phyloP scores from a whole-genome alignment of 2,888 invertebrate genomes.

The Callyntrura guangdongensis region DNA sequence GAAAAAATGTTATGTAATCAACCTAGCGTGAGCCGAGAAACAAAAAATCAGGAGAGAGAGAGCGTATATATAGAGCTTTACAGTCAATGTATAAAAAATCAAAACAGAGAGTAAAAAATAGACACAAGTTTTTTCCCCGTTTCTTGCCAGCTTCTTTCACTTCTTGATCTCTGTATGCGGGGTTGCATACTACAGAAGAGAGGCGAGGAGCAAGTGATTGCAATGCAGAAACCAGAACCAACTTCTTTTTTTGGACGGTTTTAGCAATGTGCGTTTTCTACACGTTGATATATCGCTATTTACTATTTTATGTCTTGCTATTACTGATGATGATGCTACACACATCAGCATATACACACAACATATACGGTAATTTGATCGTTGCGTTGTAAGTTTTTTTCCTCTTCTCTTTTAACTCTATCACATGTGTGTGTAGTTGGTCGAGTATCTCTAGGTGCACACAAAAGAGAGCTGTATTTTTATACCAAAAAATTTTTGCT shows the following conservation, averaged over 20 bases:
- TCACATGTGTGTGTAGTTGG: constrained; percentile 10
- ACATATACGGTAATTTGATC: constrained; percentile 45
- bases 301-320: constrained; percentile 66
- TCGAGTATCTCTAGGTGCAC: neutral
- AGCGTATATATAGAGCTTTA: constrained; percentile 16
- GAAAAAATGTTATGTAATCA: constrained; percentile 74
- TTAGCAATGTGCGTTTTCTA: constrained; percentile 76
- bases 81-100: constrained; percentile 82
- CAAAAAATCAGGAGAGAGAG: constrained; percentile 43
- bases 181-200: constrained; percentile 8
- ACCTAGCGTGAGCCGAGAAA: constrained; percentile 47
- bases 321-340: constrained; percentile 34
- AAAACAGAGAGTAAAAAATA: constrained; percentile 85
- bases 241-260: constrained; percentile 75
- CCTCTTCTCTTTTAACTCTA: neutral
- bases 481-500: constrained; percentile 50
- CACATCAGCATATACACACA: constrained; percentile 10
- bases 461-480: constrained; percentile 51
- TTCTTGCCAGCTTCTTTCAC: constrained; percentile 60
- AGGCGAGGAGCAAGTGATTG: constrained; percentile 50
- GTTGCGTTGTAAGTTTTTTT: constrained; percentile 45
- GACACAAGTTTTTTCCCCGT: constrained; percentile 75
- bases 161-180: constrained; percentile 45
- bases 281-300: constrained; percentile 55
- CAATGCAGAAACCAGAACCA: constrained; percentile 75